Base-by-base conservation (phyloP, 92 coral and sea anemone genomes). In the Phymanthus crucifer region DNA sequence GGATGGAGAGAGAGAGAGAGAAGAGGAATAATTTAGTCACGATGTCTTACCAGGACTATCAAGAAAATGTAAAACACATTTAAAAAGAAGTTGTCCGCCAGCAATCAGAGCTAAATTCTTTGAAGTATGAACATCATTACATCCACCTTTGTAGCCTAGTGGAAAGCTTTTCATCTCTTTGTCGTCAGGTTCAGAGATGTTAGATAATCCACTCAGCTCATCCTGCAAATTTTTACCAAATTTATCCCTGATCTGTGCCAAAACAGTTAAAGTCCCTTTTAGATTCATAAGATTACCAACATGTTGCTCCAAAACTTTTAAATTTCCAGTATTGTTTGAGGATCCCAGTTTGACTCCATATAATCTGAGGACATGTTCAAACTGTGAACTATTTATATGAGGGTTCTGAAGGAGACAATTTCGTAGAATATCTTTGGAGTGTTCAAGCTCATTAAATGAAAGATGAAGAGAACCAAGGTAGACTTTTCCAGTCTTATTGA, bases 331-430 rank as follows among this genome's bases (percentile, higher is more conserved):
- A 24, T 80, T 83, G 40, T 56, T 79, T 37, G 79, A 36, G 19
- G 70, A 71, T 47, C 90, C 91, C 13, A 80, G 73, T 27, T 38
- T 73, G 10, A 89, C 27, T 6, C 81, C 90, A 87, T 90, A 92
- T 36, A 89, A 36, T 75, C 83, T 75, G n/a, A 89, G 69, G 29
- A 85, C 87, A 43, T 84, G 29, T 31, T 38, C 76, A 74, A 84
- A 87, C 48, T 89, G 97, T 32, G 57, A 61, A n/a, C 73, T 83
- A 24, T 81, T 83, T 52, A 92, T 65, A 64, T 90, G 89, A 27
- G 90, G 94, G 70, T 92, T 92, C 70, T 92, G 97, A 21, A 92
- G 89, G 19, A 92, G 84, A 65, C 87, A 92, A 46, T 79, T 83
- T 35, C 82, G 69, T 6, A 92, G 78, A 45, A 87, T 66, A 45